Evolutionary conservation across 2,797 vertebrate genomes (phyloP).

Genomic region (Sebastes vulpes): DNA sequence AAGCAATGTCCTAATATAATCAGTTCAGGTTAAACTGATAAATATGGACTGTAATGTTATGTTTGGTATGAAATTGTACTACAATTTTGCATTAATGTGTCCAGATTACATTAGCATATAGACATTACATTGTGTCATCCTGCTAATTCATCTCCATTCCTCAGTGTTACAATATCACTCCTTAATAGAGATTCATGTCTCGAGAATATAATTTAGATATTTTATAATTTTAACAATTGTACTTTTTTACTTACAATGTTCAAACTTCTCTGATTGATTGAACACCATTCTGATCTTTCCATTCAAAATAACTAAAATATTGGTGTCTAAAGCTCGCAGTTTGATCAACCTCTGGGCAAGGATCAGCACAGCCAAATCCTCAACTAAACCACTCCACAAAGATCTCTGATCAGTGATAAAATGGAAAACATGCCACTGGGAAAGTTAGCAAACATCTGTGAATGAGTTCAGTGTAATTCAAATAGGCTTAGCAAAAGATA

Average conservation of each 20-base stretch:
- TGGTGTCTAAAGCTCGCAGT: constrained; percentile 6
- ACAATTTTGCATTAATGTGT: neutral
- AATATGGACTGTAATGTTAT: neutral
- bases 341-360: constrained; percentile 9
- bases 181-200: neutral
- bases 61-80: neutral
- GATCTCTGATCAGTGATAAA: constrained; percentile 25
- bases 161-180: neutral
- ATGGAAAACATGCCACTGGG: constrained; percentile 1
- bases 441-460: neutral
- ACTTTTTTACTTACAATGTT: neutral
- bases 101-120: neutral
- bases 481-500: neutral
- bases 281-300: neutral
- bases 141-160: neutral
- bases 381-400: constrained; percentile 5
- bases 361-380: constrained; percentile 24
- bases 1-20: neutral
- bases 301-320: neutral
- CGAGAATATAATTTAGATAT: neutral
- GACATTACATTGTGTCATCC: neutral
- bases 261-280: neutral
- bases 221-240: neutral
- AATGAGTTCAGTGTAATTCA: constrained; percentile 7
- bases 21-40: neutral